Evolutionary conservation across 2,113 vertebrate species (phyloP), one percentile per base, ranked within the genome.

Genomic region (Camarhynchus parvulus): DNA sequence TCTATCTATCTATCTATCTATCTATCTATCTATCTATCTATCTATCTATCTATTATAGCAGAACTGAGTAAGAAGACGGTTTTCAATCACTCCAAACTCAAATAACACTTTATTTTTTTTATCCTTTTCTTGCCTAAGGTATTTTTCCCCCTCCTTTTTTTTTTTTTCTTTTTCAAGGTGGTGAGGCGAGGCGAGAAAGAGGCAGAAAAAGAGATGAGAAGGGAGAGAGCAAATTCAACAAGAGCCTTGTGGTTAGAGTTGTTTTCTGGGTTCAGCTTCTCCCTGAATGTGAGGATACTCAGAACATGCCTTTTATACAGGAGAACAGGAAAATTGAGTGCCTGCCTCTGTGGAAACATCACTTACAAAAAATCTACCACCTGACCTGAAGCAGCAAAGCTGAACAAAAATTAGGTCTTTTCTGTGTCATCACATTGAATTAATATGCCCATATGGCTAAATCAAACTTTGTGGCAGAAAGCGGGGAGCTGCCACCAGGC

Each of bases 221-320:
- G 9, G 12, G 41, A 87, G 31, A 58, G 39, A 62, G 15, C 10
- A 69, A 73, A 23, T 12, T 47, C 0, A 0, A 61, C 6, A 41
- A 44, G 11, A 78, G 8, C 13, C 2, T 28, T 41, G 30, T 56
- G 22, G 9, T 58, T 56, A 27, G 19, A 86, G 18, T 4, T 4
- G 3, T 67, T 85, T 59, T 23, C 33, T n/a, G 53, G 44, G 20
- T 19, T 81, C n/a, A 56, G 14, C 13, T 69, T 46, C 9, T 47
- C 13, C n/a, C 31, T 53, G 52, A 27, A 35, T 56, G 14, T 2
- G 3, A 59, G 11, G 13, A 35, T 24, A 13, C 9, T 37, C n/a
- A 17, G 58, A 24, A 47, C 17, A 49, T 0, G 0, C 2, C 1
- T 59, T 79, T 83, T 61, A 39, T 8, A 25, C 5, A 33, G 13